These are phyloP conservation scores for Hippocampus mohnikei DNA, from an alignment of 2,113 vertebrate genomes.

Conservation along the genomic window DNA sequence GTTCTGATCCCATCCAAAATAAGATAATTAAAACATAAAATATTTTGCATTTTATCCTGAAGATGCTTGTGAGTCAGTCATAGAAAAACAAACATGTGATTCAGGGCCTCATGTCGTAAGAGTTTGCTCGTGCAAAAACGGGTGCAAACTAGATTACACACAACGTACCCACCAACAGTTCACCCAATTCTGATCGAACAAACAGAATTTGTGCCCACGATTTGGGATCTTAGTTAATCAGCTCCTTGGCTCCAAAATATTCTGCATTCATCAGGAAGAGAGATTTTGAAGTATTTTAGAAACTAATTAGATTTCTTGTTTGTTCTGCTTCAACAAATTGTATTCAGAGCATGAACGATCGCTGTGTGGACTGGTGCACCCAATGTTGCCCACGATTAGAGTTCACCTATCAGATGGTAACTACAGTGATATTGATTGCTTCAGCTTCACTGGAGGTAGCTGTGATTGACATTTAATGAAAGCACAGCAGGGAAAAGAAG, in stretches of 20 bases:
- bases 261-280: not conserved
- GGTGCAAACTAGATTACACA: no score
- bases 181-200: not conserved
- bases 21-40: no score
- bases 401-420: slow-evolving; percentile 58
- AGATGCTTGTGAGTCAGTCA: no score
- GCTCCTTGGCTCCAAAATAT: not conserved
- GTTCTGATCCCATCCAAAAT: no score
- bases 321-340: slow-evolving; percentile 61
- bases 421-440: slow-evolving; percentile 67
- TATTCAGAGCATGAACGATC: slow-evolving; percentile 58
- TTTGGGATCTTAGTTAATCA: not conserved
- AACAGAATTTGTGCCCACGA: not conserved
- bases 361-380: slow-evolving; percentile 55
- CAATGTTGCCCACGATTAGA: slow-evolving; percentile 53
- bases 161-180: no score
- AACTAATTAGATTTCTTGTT: slow-evolving; percentile 56
- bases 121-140: no score
- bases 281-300: slow-evolving; percentile 32
- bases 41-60: no score
- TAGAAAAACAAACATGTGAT: no score
- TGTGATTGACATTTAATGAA: slow-evolving; percentile 69
- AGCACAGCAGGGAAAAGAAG: slow-evolving; percentile 39
- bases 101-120: no score
- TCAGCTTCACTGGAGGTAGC: slow-evolving; percentile 64